Percentiles rank a stretch among this genome's conserved stretches.
phyloP scores from a whole-genome alignment of 2,113 vertebrate species.

The Limanda limanda region DNA sequence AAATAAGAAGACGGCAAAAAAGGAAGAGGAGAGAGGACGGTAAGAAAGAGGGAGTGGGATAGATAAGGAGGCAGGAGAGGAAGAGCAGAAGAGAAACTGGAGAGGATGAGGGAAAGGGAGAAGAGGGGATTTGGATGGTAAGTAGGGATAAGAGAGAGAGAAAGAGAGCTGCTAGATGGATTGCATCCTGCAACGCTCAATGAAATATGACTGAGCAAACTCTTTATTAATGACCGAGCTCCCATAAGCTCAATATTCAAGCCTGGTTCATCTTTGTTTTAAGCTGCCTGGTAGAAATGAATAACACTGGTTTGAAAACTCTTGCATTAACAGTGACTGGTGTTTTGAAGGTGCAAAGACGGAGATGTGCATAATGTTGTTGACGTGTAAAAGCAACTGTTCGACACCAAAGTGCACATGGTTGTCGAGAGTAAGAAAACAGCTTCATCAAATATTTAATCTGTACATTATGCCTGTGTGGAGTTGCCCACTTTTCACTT shows the following conservation, averaged over 20 bases:
- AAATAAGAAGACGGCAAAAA: slow-evolving; percentile 7
- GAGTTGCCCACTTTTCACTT: background rate
- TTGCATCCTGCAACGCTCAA: slow-evolving; percentile 32
- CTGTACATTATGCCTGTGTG: background rate
- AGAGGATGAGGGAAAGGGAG: slow-evolving; percentile 28
- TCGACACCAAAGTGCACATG: background rate
- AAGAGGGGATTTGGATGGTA: slow-evolving; percentile 55
- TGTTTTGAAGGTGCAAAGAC: background rate
- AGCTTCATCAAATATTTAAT: slow-evolving; percentile 4
- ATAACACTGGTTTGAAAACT: background rate
- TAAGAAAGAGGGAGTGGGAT: slow-evolving; percentile 29
- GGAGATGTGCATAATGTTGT: slow-evolving; percentile 2
- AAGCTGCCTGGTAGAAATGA: background rate
- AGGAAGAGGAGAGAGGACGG: slow-evolving; percentile 7
- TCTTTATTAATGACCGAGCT: slow-evolving; percentile 49
- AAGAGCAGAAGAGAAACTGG: background rate
- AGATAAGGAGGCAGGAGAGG: slow-evolving; percentile 16
- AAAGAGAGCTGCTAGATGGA: slow-evolving; percentile 54
- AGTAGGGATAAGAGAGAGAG: slow-evolving; percentile 59
- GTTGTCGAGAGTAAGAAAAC: slow-evolving; percentile 5
- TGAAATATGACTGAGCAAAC: slow-evolving; percentile 55
- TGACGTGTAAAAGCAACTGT: slow-evolving; percentile 18
- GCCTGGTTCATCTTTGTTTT: slow-evolving; percentile 22
- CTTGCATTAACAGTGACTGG: background rate
- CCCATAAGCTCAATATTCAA: slow-evolving; percentile 24